These are phyloP conservation scores for Gephyroberyx darwinii DNA, from an alignment of 2,797 vertebrate species.

Conservation along the genomic window DNA sequence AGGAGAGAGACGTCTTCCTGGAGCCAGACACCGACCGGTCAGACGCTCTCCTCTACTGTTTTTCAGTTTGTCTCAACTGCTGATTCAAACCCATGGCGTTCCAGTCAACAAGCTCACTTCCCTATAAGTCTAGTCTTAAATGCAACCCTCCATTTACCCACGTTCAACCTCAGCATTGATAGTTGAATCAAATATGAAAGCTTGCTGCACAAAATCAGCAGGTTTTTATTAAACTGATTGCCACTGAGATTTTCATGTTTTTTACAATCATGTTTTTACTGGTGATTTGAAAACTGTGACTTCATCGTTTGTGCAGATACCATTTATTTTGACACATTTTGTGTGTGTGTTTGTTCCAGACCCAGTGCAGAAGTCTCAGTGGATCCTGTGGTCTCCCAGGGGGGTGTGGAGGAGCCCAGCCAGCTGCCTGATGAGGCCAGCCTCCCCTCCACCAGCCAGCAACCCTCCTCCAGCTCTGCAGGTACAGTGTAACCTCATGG, in stretches of 20 bases:
- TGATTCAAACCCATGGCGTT: not conserved
- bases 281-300: not conserved
- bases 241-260: not conserved
- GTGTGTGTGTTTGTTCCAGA: slow-evolving; percentile 38
- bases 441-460: slow-evolving; percentile 94
- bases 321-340: not conserved
- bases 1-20: slow-evolving; percentile 90
- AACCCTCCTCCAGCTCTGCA: slow-evolving; percentile 94
- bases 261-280: not conserved
- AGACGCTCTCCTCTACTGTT: not conserved
- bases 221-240: not conserved
- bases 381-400: slow-evolving; percentile 89
- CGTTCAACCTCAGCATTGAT: not conserved
- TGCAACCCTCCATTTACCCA: not conserved
- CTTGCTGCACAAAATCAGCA: not conserved
- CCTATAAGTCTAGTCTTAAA: not conserved
- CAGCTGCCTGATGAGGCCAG: slow-evolving; percentile 89
- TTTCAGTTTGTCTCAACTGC: not conserved
- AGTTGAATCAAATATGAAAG: not conserved
- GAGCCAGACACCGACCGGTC: slow-evolving; percentile 93
- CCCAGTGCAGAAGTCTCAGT: slow-evolving; percentile 76
- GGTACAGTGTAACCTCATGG: slow-evolving; percentile 70
- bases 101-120: not conserved
- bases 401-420: slow-evolving; percentile 86
- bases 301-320: not conserved